These are phyloP conservation scores for Ostrea denselamellosa DNA, from an alignment of 1,140 invertebrate genomes.

Conservation along the genomic window DNA sequence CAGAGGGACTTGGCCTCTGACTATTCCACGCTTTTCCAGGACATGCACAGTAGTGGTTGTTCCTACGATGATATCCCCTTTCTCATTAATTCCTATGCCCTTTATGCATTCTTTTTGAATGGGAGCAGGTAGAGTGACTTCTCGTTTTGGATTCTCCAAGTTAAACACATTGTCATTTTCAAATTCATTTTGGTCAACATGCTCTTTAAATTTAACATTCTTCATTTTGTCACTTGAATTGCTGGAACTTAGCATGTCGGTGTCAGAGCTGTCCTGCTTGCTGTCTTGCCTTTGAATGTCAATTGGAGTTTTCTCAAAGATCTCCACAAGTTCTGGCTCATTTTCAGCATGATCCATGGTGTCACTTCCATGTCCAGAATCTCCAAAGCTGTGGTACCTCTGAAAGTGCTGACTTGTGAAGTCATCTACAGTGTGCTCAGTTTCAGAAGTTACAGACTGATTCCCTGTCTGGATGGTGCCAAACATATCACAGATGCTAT, in stretches of 20 bases:
- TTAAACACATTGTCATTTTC: conserved; percentile 64
- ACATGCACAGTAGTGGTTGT: conserved; percentile 68
- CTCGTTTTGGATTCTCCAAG: conserved; percentile 63
- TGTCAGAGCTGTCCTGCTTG: conserved; percentile 48
- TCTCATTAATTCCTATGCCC: conserved; percentile 69
- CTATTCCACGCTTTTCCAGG: conserved; percentile 71
- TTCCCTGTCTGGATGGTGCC: conserved; percentile 56
- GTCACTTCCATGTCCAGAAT: conserved; percentile 58
- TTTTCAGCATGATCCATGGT: conserved; percentile 58
- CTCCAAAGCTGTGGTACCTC: conserved; percentile 47
- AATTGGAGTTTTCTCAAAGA: conserved; percentile 30
- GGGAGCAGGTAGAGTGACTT: conserved; percentile 63
- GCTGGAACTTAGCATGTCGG: conserved; percentile 64
- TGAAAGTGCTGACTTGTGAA: neutral
- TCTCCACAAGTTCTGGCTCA: conserved; percentile 54
- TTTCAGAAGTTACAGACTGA: neutral
- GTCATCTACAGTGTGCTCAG: neutral
- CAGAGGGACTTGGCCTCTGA: conserved; percentile 68
- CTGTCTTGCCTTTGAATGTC: conserved; percentile 30
- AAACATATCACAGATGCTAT: conserved; percentile 74
- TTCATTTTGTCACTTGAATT: conserved; percentile 60
- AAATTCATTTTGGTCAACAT: conserved; percentile 58
- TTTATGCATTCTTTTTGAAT: conserved; percentile 71
- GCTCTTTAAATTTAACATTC: conserved; percentile 63
- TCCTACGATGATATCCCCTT: conserved; percentile 71